Evolutionary conservation across 2,888 invertebrate species (phyloP).

Genomic region (Dryadula phaetusa): DNA sequence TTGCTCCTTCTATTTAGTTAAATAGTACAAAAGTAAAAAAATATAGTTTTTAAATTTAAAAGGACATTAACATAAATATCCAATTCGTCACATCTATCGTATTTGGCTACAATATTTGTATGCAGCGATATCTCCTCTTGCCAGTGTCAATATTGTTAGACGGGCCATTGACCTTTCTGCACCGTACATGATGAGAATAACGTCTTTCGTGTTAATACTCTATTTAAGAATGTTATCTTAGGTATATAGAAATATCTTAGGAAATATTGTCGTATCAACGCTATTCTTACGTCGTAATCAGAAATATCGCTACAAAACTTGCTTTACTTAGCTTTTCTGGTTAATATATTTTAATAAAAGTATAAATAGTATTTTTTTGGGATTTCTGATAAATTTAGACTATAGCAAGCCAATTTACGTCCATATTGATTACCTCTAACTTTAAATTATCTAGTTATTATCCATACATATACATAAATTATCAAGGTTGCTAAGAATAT

Average conservation of each 20-base stretch:
- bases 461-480: too few relatives aligned
- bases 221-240: constrained; percentile 40
- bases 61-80: constrained; percentile 31
- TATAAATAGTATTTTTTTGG: too few relatives aligned
- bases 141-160: constrained; percentile 73
- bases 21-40: neutral
- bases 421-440: too few relatives aligned
- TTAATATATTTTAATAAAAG: neutral
- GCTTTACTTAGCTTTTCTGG: neutral
- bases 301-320: neutral
- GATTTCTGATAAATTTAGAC: too few relatives aligned
- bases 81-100: constrained; percentile 58
- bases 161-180: constrained; percentile 67
- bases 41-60: constrained; percentile 23
- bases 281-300: constrained; percentile 27
- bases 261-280: constrained; percentile 36
- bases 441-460: too few relatives aligned
- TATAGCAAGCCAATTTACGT: too few relatives aligned
- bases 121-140: constrained; percentile 72
- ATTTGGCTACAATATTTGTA: constrained; percentile 75
- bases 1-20: too few relatives aligned
- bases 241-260: constrained; percentile 31
- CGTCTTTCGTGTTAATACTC: constrained; percentile 45
- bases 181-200: constrained; percentile 56
- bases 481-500: too few relatives aligned